Conservation (phyloP, 2,888 invertebrate genomes). For the Sabatieria punctata region DNA sequence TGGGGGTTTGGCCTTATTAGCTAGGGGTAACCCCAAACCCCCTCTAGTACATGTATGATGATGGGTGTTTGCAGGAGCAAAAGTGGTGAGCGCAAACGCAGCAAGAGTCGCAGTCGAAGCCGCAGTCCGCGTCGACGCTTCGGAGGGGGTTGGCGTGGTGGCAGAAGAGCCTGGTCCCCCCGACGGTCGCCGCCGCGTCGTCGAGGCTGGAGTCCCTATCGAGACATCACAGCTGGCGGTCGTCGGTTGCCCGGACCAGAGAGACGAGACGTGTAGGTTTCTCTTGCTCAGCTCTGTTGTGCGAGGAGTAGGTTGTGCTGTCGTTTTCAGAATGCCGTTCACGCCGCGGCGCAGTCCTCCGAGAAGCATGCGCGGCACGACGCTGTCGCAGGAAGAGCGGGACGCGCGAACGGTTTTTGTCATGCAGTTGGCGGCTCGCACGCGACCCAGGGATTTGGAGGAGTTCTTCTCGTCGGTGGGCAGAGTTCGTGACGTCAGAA, state of each 20-base stretch:
- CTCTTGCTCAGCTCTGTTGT: neutral
- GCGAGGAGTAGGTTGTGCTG: no score
- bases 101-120: no score
- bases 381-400: conserved; percentile 85
- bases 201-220: conserved; percentile 52
- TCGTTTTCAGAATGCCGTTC: conserved; percentile 29
- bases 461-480: conserved; percentile 98
- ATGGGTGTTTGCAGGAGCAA: no score
- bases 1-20: no score
- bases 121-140: neutral
- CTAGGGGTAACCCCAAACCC: no score
- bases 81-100: no score
- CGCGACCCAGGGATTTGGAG: conserved; percentile 74
- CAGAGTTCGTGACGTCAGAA: conserved; percentile 80
- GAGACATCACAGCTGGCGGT: conserved; percentile 29
- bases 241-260: conserved; percentile 54
- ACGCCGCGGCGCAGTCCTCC: conserved; percentile 26
- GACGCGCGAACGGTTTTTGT: conserved; percentile 98
- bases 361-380: conserved; percentile 19
- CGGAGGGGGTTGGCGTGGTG: no score
- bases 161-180: conserved; percentile 48
- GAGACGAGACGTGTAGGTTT: conserved; percentile 26
- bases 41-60: no score
- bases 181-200: conserved; percentile 84
- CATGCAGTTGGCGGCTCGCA: conserved; percentile 89